phyloP scores from a whole-genome alignment of 2,113 vertebrate genomes.

The Asarcornis scutulata region DNA sequence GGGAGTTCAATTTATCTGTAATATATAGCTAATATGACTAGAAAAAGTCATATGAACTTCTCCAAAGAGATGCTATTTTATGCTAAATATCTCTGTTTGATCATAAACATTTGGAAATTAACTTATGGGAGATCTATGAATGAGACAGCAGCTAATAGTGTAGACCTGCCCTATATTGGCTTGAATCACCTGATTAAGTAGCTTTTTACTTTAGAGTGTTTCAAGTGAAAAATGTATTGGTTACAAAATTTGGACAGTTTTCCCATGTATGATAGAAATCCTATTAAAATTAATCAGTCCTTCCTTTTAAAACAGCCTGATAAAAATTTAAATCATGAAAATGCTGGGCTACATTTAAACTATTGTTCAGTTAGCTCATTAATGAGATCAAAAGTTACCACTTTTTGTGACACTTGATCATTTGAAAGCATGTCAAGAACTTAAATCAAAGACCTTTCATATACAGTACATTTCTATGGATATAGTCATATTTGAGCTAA shows the following conservation, averaged over 20 bases:
- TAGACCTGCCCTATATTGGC: neutral
- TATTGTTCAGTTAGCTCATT: constrained; percentile 32
- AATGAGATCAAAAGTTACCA: constrained; percentile 55
- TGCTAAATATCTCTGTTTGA: neutral
- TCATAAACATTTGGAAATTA: neutral
- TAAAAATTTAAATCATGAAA: constrained; percentile 58
- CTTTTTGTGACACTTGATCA: constrained; percentile 59
- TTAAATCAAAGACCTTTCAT: constrained; percentile 54
- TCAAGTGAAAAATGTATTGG: constrained; percentile 37
- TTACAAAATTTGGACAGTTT: constrained; percentile 59
- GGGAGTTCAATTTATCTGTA: neutral
- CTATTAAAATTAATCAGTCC: constrained; percentile 58
- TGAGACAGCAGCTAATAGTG: neutral
- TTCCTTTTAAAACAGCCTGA: constrained; percentile 38
- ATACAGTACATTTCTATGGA: constrained; percentile 20
- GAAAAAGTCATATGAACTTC: neutral
- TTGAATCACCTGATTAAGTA: constrained; percentile 14
- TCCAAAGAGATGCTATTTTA: neutral
- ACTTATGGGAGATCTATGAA: neutral
- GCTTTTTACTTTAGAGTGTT: constrained; percentile 9
- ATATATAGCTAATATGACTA: neutral
- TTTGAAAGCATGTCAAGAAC: constrained; percentile 46
- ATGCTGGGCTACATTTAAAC: constrained; percentile 45
- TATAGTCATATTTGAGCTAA: constrained; percentile 25
- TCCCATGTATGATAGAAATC: constrained; percentile 34